Evolutionary conservation across 2,797 vertebrate species (phyloP).

Genomic region (Thripadectes ignobilis): DNA sequence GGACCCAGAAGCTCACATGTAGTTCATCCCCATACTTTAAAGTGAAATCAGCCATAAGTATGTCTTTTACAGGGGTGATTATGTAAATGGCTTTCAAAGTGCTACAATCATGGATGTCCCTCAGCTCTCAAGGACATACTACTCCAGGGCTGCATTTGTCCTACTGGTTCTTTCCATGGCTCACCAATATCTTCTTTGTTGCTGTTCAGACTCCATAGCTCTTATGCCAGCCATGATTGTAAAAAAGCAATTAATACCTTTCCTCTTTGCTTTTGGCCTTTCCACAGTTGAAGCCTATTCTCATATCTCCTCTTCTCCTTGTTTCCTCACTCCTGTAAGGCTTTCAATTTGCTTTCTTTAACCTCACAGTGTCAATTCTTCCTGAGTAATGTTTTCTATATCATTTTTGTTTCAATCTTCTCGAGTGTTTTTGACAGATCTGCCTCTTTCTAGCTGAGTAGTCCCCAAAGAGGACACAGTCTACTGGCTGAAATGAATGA

Average conservation of each 20-base stretch:
- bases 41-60: neutral
- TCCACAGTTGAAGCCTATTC: neutral
- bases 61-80: neutral
- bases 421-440: neutral
- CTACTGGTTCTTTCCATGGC: neutral
- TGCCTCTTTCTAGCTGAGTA: neutral
- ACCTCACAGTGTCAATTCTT: neutral
- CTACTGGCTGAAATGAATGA: neutral
- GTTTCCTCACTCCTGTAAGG: neutral
- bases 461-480: neutral
- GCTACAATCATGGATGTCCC: neutral
- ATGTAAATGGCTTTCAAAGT: neutral
- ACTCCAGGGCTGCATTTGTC: neutral
- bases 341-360: neutral
- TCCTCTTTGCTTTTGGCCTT: neutral
- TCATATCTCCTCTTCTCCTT: neutral
- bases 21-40: neutral
- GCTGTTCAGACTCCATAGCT: neutral
- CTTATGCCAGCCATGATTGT: neutral
- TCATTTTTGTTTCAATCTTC: neutral
- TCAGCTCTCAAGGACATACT: neutral
- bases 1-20: neutral
- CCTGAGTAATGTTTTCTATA: neutral
- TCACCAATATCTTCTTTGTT: neutral
- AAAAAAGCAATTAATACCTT: neutral